These are phyloP conservation scores for Pectinophora gossypiella DNA, from an alignment of 1,140 invertebrate genomes.

Conservation along the genomic window DNA sequence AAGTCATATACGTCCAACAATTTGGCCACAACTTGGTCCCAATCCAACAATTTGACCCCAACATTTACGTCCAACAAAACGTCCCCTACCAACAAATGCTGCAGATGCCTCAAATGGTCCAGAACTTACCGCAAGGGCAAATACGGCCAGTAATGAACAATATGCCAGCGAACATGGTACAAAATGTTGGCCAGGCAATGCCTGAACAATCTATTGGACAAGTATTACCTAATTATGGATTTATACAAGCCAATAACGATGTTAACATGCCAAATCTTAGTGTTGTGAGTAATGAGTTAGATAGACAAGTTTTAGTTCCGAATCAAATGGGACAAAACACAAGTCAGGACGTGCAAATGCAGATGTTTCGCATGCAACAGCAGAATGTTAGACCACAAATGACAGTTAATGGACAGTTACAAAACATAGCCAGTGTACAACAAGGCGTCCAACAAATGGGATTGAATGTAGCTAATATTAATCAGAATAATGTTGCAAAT, in stretches of 20 bases:
- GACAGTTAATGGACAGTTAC: too few species aligned
- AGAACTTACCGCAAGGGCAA: conserved; percentile 25
- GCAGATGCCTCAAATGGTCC: conserved; percentile 39
- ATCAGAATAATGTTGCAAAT: too few species aligned
- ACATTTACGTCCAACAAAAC: conserved; percentile 47
- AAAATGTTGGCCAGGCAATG: not conserved
- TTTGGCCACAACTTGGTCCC: conserved; percentile 41
- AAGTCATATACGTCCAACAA: conserved; percentile 57
- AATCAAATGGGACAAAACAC: too few species aligned
- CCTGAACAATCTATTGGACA: not conserved
- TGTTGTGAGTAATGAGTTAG: not conserved
- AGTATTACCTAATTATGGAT: not conserved
- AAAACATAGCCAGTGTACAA: too few species aligned
- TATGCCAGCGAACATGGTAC: not conserved
- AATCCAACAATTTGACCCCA: not conserved
- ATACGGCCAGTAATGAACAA: conserved; percentile 1
- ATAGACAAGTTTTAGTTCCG: too few species aligned
- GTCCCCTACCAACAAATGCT: conserved; percentile 36
- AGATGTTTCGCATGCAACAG: too few species aligned
- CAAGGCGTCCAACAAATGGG: too few species aligned
- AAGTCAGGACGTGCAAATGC: too few species aligned
- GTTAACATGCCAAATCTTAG: not conserved
- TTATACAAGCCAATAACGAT: not conserved
- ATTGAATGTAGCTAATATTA: too few species aligned
- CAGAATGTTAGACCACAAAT: too few species aligned